Percentiles rank a stretch among this genome's conserved stretches.
Conservation (phyloP, 2,888 invertebrate species). For the Latrodectus hesperus region DNA sequence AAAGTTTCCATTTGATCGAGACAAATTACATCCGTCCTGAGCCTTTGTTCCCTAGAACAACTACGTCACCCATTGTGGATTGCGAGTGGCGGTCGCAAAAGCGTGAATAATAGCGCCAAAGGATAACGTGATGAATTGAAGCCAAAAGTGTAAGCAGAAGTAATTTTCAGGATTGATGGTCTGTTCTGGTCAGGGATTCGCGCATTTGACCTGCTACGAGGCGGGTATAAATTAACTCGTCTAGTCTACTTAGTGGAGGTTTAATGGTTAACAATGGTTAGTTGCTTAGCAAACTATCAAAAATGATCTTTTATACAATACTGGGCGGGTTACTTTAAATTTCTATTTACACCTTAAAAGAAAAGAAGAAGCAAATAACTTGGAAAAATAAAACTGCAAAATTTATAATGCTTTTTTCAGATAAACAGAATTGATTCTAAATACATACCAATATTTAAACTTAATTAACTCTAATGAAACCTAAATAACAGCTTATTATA, state of each 20-base stretch:
- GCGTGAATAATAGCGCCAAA: constrained; percentile 60
- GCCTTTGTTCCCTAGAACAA: constrained; percentile 34
- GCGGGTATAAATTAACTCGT: constrained; percentile 13
- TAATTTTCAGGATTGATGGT: constrained; percentile 61
- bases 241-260: background rate
- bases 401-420: no score
- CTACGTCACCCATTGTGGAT: constrained; percentile 7
- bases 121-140: constrained; percentile 59
- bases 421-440: no score
- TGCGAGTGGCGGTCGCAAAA: constrained; percentile 28
- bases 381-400: no score
- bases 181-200: constrained; percentile 14
- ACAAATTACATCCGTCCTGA: constrained; percentile 47
- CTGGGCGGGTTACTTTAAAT: no score
- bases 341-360: no score
- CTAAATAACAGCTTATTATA: no score
- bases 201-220: constrained; percentile 25
- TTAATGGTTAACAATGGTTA: no score
- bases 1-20: constrained; percentile 42
- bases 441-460: no score
- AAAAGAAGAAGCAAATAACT: no score
- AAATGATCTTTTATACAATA: no score
- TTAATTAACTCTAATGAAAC: no score
- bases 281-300: no score
- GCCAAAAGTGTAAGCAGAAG: constrained; percentile 60